Evolutionary conservation across 2,888 invertebrate genomes (phyloP).

Genomic region (Nebria salina): DNA sequence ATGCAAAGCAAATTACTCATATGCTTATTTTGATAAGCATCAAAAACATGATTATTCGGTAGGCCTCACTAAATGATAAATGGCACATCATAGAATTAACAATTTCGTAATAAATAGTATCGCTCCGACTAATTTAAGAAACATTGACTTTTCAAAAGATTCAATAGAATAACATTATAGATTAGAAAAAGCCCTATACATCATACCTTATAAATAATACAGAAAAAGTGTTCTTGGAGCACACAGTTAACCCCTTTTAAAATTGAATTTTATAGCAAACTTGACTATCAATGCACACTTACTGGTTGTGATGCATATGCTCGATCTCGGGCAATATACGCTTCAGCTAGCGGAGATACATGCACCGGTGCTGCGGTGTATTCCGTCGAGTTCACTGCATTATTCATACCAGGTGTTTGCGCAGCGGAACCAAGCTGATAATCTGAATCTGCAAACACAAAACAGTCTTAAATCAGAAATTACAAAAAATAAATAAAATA

Average conservation of each 20-base stretch:
- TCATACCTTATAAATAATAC: background rate
- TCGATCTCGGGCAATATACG: constrained; percentile 60
- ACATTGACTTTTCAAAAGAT: too few species aligned
- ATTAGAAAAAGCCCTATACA: too few species aligned
- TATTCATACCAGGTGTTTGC: constrained; percentile 70
- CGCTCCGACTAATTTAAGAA: too few species aligned
- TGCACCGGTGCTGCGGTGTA: constrained; percentile 55
- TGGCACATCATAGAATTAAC: too few species aligned
- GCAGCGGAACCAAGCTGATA: constrained; percentile 77
- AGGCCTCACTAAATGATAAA: too few species aligned
- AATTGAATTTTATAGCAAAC: background rate
- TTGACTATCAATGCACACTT: constrained; percentile 51
- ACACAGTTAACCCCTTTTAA: background rate
- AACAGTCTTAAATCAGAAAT: background rate
- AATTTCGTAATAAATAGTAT: too few species aligned
- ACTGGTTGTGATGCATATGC: constrained; percentile 60
- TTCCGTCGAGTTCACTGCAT: constrained; percentile 59
- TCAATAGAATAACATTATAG: too few species aligned
- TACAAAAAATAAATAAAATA: background rate
- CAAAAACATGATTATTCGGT: too few species aligned
- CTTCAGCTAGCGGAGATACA: constrained; percentile 60
- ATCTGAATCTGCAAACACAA: constrained; percentile 69
- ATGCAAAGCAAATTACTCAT: too few species aligned
- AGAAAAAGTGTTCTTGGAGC: background rate
- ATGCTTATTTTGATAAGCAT: too few species aligned